Evolutionary conservation across 2,113 vertebrate genomes (phyloP), one percentile per base, ranked within the genome.

Genomic region (Ancistrus triradiatus): DNA sequence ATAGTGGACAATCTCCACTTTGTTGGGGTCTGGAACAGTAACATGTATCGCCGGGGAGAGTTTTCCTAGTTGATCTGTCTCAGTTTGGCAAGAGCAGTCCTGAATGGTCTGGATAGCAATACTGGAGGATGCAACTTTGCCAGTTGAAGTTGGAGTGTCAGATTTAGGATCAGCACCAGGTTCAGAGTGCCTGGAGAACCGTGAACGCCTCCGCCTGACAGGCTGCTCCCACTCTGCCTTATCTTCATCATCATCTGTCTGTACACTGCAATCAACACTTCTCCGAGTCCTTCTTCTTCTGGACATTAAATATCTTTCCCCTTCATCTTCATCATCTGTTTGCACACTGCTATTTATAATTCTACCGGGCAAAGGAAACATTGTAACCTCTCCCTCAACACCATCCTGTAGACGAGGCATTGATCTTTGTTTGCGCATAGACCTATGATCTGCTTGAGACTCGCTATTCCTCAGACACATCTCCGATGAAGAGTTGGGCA

Each of bases 221-320:
- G 95, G 95, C 64, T 98, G 96, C 63, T 93, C 95, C 78, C 88
- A 93, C 56, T 96, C 93, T 1, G 84, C 92, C 0, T 88, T 92
- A 72, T 98, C 96, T 64, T 99, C 96, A 0, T 98, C 96, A 0
- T 98, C 95, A 0, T 99, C 96, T 0, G 96, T 99, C 80, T 98
- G 96, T 63, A 99, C 93, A 0, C 95, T 97, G 83, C 94, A 95
- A 82, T 99, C 95, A 0, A 95, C 78, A 0, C 94, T 97, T 33
- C 94, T 91, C 44, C 93, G 88, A 0, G 75, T 68, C 15, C 93
- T 87, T 66, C 95, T 89, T 47, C 93, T 84, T 49, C 93, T 89
- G 0, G 90, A 84, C 82, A 94, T 84, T 65, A 95, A 83, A 74
- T 90, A 95, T 68, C 91, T 90, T 69, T 96, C 90, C 62, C 95